Evolutionary conservation across 1,140 invertebrate species (phyloP), one percentile per base, ranked within the genome.

Genomic region (Diachasma alloeum): DNA sequence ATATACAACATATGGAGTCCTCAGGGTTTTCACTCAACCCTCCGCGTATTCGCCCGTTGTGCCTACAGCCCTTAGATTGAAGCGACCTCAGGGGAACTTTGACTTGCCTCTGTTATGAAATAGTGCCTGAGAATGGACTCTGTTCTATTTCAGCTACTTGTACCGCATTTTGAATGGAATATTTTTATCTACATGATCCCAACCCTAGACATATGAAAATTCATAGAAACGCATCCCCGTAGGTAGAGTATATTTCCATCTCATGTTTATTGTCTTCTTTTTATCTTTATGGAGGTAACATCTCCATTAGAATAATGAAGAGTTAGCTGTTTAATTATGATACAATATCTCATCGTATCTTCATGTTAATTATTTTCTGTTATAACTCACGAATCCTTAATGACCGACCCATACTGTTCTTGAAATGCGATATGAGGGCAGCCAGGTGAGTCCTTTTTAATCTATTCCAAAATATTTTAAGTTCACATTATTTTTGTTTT

Each of bases 21-120:
- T 59, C 53, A 59, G 53, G 53, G 53, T 59, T 59, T 59, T 59
- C 53, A 59, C 53, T 59, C 17, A 59, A 59, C 1, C 53, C 19
- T 59, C n/a, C 9, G 0, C 53, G n/a, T 22, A 59, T 22, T 59
- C 53, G 10, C 53, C 19, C 53, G 17, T 59, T 59, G 3, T 17
- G 37, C 53, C 37, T 42, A 36, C 72, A 59, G 69, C 19, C 24
- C 63, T 46, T 17, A 72, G 66, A 78, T 78, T 69, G 69, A 78
- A 74, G 71, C 39, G 15, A 37, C 72, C 72, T 66, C 71, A 48
- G 48, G 72, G 46, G 59, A 68, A 77, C 63, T 77, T 77, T 48
- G 36, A 73, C 76, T 73, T 69, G 26, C 42, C 22, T 77, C 46
- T 66, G 37, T 36, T 46, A 59, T 10, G 53, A 19, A 56, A 77